These are phyloP conservation scores for Euglossa dilemma DNA, from an alignment of 1,140 invertebrate genomes.

Conservation along the genomic window DNA sequence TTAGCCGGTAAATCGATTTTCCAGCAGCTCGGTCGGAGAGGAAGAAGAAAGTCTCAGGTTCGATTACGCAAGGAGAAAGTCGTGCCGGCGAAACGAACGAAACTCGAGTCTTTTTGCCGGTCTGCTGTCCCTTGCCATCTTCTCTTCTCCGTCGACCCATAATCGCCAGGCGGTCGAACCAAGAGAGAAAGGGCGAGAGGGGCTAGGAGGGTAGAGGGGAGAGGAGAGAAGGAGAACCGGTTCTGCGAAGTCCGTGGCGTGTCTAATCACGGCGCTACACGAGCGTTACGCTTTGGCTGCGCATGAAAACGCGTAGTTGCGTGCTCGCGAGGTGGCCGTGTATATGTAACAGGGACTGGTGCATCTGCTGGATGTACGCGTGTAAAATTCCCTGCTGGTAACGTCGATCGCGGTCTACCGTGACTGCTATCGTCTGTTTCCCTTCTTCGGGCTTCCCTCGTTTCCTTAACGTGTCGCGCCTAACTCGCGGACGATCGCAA, in stretches of 20 bases:
- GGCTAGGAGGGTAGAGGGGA: neutral
- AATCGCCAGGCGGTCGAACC: slow-evolving; percentile 41
- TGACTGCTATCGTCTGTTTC: slow-evolving; percentile 6
- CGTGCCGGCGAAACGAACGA: slow-evolving; percentile 57
- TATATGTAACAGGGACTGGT: neutral
- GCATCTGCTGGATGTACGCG: slow-evolving; percentile 20
- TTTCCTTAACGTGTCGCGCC: neutral
- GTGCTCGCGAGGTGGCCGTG: neutral
- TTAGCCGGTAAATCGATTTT: neutral
- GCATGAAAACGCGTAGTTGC: slow-evolving; percentile 33
- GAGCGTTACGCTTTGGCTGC: slow-evolving; percentile 71
- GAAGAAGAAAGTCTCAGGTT: slow-evolving; percentile 45
- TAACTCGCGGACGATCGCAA: neutral
- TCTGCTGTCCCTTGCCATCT: slow-evolving; percentile 28
- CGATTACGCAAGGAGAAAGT: slow-evolving; percentile 74
- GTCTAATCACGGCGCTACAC: slow-evolving; percentile 76
- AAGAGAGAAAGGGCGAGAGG: slow-evolving; percentile 3
- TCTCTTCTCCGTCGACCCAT: slow-evolving; percentile 51
- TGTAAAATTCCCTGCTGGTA: neutral
- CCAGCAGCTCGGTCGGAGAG: slow-evolving; percentile 18
- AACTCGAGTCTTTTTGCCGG: slow-evolving; percentile 44
- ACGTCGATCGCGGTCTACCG: neutral
- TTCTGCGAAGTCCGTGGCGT: slow-evolving; percentile 70
- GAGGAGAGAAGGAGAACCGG: slow-evolving; percentile 67
- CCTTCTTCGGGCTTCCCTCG: neutral